These are phyloP conservation scores for Ophonus ardosiacus DNA, from an alignment of 2,888 invertebrate genomes.

Conservation along the genomic window DNA sequence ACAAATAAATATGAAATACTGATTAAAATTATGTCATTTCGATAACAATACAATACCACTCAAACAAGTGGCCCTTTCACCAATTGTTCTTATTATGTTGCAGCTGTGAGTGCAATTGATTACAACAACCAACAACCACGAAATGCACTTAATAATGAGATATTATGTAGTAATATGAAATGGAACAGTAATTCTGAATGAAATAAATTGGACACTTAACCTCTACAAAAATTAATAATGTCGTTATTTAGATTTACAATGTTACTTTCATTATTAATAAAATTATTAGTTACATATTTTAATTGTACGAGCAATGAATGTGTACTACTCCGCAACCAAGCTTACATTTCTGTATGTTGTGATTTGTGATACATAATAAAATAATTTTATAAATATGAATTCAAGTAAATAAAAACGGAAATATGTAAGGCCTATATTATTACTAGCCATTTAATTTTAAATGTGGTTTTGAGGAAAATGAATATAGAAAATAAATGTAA, in stretches of 20 bases:
- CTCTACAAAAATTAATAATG: not conserved
- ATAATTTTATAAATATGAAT: too few relatives aligned
- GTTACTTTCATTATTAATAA: not conserved
- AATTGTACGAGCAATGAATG: too few relatives aligned
- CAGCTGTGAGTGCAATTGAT: not conserved
- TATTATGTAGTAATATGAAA: conserved; percentile 29
- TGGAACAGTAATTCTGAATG: not conserved
- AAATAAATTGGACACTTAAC: not conserved
- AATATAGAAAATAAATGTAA: not conserved
- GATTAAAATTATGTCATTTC: not conserved
- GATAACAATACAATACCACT: conserved; percentile 31
- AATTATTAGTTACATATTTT: not conserved
- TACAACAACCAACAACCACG: conserved; percentile 18
- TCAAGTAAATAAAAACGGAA: too few relatives aligned
- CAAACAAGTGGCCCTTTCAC: conserved; percentile 14
- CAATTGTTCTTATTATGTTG: conserved; percentile 5
- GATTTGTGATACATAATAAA: too few relatives aligned
- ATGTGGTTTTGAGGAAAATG: too few relatives aligned
- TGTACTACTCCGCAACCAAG: not conserved
- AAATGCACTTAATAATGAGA: conserved; percentile 2
- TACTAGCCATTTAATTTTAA: too few relatives aligned
- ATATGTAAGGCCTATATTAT: too few relatives aligned
- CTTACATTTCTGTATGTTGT: too few relatives aligned
- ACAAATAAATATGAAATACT: not conserved
- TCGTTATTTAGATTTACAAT: not conserved